Percentiles rank a stretch among this genome's conserved stretches.
Conservation (phyloP, 2,888 invertebrate species). For the Ganaspis brasiliensis region DNA sequence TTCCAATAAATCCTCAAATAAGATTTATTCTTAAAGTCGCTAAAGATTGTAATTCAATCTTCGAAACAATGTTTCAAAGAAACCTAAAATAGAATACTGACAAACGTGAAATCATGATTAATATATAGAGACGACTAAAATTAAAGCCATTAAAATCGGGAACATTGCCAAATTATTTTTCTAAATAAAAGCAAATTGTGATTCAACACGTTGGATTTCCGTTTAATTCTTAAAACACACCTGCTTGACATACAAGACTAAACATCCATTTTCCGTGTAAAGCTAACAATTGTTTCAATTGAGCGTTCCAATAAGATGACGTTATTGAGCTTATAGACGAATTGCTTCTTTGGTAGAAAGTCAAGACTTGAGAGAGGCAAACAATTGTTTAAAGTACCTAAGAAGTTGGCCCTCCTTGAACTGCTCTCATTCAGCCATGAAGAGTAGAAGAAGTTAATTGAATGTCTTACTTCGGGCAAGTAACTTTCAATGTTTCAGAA, state of each 20-base stretch:
- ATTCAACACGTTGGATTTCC: constrained; percentile 4
- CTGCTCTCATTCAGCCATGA: constrained; percentile 10
- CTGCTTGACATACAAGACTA: not conserved
- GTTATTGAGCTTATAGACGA: not conserved
- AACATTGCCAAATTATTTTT: not conserved
- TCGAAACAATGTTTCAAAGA: not conserved
- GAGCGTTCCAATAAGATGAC: constrained; percentile 2
- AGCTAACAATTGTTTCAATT: not conserved
- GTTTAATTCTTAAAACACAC: not conserved
- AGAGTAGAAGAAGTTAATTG: constrained; percentile 27
- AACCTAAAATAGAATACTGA: not conserved
- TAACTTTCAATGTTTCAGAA: constrained; percentile 32
- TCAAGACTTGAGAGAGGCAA: constrained; percentile 6
- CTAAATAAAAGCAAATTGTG: constrained; percentile 4
- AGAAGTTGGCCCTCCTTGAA: constrained; percentile 1
- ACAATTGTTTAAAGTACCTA: constrained; percentile 27
- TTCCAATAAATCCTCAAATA: no score
- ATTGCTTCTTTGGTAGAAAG: constrained; percentile 4
- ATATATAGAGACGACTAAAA: not conserved
- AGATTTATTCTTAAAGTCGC: no score
- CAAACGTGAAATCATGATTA: not conserved
- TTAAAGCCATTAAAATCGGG: not conserved
- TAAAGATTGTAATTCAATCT: no score
- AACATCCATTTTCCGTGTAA: not conserved
- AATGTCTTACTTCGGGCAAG: constrained; percentile 32